A percentile compares a stretch with the other conserved stretches of the same genome.
These are phyloP conservation scores for Argyresthia albistria DNA, from an alignment of 2,888 invertebrate genomes.

Conservation along the genomic window DNA sequence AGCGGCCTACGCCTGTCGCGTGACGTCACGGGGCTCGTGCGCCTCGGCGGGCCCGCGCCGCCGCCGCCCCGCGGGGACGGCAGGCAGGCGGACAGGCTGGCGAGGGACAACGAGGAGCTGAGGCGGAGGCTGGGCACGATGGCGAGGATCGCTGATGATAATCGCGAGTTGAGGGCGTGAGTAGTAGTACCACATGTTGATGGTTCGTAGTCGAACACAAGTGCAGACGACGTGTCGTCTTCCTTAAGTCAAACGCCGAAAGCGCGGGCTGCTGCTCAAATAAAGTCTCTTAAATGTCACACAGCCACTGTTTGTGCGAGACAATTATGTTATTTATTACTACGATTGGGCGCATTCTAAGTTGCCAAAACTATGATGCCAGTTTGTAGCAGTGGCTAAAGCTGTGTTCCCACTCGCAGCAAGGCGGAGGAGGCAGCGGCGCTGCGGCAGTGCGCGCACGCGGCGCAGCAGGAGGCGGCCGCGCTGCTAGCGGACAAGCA, in stretches of 20 bases:
- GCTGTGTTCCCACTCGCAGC: conserved; percentile 39
- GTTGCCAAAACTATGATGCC: no score
- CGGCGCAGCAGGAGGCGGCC: conserved; percentile 83
- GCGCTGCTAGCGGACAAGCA: conserved; percentile 81
- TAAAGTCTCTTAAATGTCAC: no score
- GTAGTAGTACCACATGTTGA: no score
- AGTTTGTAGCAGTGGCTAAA: no score
- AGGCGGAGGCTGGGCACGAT: conserved; percentile 55
- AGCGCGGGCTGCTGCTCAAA: no score
- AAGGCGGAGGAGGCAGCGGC: conserved; percentile 56
- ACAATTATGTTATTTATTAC: no score
- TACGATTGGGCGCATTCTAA: no score
- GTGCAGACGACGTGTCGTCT: no score
- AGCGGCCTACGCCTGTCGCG: conserved; percentile 80
- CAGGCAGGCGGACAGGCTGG: conserved; percentile 43
- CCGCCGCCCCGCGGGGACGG: conserved; percentile 59
- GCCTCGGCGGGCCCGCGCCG: conserved; percentile 68
- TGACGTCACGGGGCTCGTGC: conserved; percentile 80
- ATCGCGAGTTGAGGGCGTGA: conserved; percentile 63
- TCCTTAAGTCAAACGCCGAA: no score
- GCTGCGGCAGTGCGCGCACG: conserved; percentile 57
- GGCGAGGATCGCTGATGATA: conserved; percentile 68
- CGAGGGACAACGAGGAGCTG: conserved; percentile 64
- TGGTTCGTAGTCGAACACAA: no score
- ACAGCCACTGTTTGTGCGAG: no score